Conservation (phyloP, 2,797 vertebrate genomes). For the Galago senegalensis region DNA sequence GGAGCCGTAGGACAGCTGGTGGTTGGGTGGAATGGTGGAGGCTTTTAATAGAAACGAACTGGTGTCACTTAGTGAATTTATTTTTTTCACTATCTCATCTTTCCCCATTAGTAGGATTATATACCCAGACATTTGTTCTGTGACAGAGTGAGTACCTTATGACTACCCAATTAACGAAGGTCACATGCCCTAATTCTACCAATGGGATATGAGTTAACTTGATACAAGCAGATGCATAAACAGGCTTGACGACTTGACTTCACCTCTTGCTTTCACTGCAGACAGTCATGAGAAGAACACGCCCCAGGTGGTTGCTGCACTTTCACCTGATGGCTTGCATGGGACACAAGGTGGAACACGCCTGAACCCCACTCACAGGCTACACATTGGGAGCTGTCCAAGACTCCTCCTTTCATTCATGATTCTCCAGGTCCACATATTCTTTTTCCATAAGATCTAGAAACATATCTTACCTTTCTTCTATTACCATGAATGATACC, state of each 20-base stretch:
- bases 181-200: background rate
- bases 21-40: fast-evolving
- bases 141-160: no score
- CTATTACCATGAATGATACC: background rate
- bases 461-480: background rate
- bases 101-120: background rate
- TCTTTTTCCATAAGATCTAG: background rate
- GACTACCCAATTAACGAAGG: background rate
- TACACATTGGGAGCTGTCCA: fast-evolving
- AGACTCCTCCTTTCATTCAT: no score
- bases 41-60: background rate
- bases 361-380: background rate
- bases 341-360: fast-evolving
- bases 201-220: background rate
- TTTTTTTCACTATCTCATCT: background rate
- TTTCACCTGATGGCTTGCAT: background rate
- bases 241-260: background rate
- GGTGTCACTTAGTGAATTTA: background rate
- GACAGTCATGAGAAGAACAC: background rate
- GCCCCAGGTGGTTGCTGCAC: background rate
- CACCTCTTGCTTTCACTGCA: background rate
- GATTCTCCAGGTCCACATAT: background rate
- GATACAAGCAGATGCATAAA: background rate
- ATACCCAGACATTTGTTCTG: background rate
- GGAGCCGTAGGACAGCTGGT: fast-evolving